Conservation (phyloP, 23 tunicate genomes). For the Diplosoma virens region DNA sequence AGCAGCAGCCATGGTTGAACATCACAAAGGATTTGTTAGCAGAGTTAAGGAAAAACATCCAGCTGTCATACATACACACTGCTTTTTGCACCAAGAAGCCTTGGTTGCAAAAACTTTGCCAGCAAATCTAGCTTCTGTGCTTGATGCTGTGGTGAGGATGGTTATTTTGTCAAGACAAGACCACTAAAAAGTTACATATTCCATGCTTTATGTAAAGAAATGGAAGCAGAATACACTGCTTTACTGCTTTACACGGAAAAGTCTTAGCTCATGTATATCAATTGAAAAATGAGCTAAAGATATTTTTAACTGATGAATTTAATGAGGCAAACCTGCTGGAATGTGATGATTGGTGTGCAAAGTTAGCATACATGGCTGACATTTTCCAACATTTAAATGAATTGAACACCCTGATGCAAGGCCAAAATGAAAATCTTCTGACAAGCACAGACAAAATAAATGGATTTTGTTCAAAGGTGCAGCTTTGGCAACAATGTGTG, state of each 20-base stretch:
- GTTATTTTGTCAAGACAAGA: constrained; percentile 41
- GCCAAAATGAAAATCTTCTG: no score
- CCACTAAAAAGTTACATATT: constrained; percentile 40
- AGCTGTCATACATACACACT: constrained; percentile 4
- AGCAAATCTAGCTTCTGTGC: constrained; percentile 18
- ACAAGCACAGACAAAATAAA: no score
- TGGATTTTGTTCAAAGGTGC: no score
- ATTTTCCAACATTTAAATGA: constrained; percentile 27
- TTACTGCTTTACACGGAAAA: constrained; percentile 24
- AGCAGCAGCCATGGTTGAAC: constrained; percentile 30
- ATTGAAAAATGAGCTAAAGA: constrained; percentile 1
- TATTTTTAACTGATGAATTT: constrained; percentile 22
- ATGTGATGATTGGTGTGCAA: constrained; percentile 47
- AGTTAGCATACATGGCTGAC: constrained; percentile 50
- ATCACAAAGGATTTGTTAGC: constrained; percentile 24
- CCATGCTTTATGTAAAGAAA: constrained; percentile 27
- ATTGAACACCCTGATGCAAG: constrained; percentile 3
- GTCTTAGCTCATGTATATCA: constrained; percentile 32
- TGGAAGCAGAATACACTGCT: constrained; percentile 33
- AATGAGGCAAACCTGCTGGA: constrained; percentile 14
- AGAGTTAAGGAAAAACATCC: constrained; percentile 9
- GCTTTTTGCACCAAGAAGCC: constrained; percentile 43
- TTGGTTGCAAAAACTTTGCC: constrained; percentile 38
- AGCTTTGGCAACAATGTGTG: no score
- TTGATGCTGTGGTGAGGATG: constrained; percentile 7